Evolutionary conservation across 2,888 invertebrate genomes (phyloP).

Genomic region (Thelaira solivaga): DNA sequence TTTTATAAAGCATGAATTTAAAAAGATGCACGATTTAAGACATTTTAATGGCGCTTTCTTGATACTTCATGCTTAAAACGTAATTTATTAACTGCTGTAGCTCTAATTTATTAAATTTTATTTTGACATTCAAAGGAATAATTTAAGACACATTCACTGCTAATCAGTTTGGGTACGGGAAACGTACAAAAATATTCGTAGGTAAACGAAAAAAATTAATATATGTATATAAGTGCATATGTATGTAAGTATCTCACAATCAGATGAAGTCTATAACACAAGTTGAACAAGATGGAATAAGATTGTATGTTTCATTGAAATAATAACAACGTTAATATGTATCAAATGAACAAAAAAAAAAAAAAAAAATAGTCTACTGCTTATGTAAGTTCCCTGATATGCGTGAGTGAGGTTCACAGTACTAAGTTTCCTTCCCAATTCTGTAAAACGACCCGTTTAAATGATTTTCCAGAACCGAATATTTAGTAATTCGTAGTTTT

Average conservation of each 20-base stretch:
- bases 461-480: too few relatives aligned
- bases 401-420: conserved; percentile 54
- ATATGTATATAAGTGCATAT: too few relatives aligned
- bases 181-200: conserved; percentile 21
- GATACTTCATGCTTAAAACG: conserved; percentile 1
- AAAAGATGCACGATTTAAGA: conserved; percentile 10
- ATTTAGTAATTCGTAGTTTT: too few relatives aligned
- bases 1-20: conserved; percentile 45
- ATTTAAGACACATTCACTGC: conserved; percentile 55
- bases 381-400: conserved; percentile 60
- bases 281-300: conserved; percentile 16
- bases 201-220: conserved; percentile 18
- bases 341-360: conserved; percentile 19
- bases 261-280: conserved; percentile 28
- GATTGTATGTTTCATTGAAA: conserved; percentile 4
- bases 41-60: conserved; percentile 10
- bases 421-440: conserved; percentile 34
- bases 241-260: conserved; percentile 15
- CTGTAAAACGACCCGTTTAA: too few relatives aligned
- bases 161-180: conserved; percentile 34
- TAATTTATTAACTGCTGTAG: conserved; percentile 15
- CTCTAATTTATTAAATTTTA: neutral
- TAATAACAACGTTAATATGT: conserved; percentile 4
- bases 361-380: conserved; percentile 25
- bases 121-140: conserved; percentile 13